These are phyloP conservation scores for Raillietiella orientalis DNA, from an alignment of 2,888 invertebrate species.

Conservation along the genomic window DNA sequence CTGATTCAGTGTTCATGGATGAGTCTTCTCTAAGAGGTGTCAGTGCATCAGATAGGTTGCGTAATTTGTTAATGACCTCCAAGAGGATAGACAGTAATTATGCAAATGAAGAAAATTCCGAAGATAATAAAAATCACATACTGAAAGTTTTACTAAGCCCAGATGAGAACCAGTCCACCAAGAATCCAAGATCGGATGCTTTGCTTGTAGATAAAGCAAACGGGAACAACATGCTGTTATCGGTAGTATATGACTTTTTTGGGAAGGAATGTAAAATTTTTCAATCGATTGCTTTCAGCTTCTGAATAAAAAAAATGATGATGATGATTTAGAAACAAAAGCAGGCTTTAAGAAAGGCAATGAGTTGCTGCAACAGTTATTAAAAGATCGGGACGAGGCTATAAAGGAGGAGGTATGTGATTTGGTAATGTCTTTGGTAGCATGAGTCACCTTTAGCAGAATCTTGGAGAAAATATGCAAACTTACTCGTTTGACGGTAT, in stretches of 20 bases:
- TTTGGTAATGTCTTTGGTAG: too few species aligned
- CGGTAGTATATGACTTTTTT: constrained; percentile 16
- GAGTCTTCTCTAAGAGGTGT: too few species aligned
- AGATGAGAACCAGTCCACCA: constrained; percentile 5
- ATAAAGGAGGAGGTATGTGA: too few species aligned
- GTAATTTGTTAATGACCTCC: too few species aligned
- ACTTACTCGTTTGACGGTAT: too few species aligned
- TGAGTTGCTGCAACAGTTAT: constrained; percentile 24
- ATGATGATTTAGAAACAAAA: constrained; percentile 29
- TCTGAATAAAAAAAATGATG: constrained; percentile 38
- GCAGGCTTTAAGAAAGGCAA: constrained; percentile 22
- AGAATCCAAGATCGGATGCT: too few species aligned
- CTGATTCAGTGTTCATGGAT: too few species aligned
- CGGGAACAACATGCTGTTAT: constrained; percentile 25
- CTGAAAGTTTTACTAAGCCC: constrained; percentile 6
- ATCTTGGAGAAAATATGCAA: too few species aligned
- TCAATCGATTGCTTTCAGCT: constrained; percentile 8
- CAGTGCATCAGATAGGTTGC: too few species aligned
- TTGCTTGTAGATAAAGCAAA: too few species aligned
- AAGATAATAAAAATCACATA: constrained; percentile 6
- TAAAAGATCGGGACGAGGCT: constrained; percentile 15
- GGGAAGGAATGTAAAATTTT: background rate
- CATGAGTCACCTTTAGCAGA: too few species aligned
- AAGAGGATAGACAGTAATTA: constrained; percentile 4
- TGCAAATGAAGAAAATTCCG: constrained; percentile 5